Evolutionary conservation across 53 echinoderm and acorn worm species (phyloP).

Genomic region (Antedon mediterranea): DNA sequence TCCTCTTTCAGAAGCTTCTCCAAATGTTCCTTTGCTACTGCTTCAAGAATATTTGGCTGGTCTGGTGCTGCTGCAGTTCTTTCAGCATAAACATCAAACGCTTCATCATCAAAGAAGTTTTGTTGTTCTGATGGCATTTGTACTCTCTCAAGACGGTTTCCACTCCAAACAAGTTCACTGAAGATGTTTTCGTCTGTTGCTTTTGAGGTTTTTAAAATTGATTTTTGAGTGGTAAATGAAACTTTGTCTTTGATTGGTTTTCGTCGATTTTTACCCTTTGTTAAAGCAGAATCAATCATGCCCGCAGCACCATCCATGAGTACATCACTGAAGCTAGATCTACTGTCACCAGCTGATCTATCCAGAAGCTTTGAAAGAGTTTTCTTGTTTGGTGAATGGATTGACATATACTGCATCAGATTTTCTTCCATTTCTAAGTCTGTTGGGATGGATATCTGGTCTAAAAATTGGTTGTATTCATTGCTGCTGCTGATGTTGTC

Average conservation of each 20-base stretch:
- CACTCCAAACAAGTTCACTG: background rate
- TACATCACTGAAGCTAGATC: background rate
- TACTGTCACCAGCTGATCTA: background rate
- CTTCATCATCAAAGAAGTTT: background rate
- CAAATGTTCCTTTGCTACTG: background rate
- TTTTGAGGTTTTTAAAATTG: background rate
- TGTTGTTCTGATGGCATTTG: background rate
- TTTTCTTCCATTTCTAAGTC: background rate
- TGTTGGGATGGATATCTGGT: background rate
- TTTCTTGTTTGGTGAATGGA: background rate
- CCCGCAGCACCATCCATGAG: background rate
- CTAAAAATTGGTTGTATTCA: background rate
- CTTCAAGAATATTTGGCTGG: background rate
- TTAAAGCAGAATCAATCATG: background rate
- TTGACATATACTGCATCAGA: background rate
- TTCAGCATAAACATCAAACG: background rate
- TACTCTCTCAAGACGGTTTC: background rate
- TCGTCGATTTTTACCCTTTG: background rate
- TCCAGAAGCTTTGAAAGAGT: background rate
- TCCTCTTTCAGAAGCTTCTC: background rate
- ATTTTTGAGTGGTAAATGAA: background rate
- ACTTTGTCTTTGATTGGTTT: background rate
- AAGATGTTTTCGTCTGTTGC: background rate
- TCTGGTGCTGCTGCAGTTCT: background rate
- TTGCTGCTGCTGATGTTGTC: background rate